Evolutionary conservation across 2,797 vertebrate genomes (phyloP).

Genomic region (Gobio occitaniae): DNA sequence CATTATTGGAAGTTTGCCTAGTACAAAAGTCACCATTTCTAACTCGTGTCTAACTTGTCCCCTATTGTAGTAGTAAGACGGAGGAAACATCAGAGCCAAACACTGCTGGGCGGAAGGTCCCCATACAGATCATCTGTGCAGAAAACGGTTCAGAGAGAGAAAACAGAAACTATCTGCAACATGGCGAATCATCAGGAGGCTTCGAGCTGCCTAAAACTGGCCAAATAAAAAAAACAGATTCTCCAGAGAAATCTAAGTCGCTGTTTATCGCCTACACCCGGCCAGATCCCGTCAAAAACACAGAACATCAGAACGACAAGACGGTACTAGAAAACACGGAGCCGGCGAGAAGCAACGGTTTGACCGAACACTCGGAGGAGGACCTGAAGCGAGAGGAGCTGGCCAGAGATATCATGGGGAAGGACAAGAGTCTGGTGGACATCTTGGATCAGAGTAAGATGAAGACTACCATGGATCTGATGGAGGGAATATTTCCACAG

Average conservation of each 20-base stretch:
- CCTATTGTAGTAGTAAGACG: constrained; percentile 64
- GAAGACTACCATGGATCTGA: constrained; percentile 89
- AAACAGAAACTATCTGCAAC: constrained; percentile 75
- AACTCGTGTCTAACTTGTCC: background rate
- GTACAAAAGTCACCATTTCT: background rate
- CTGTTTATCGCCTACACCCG: constrained; percentile 82
- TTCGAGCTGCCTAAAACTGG: constrained; percentile 65
- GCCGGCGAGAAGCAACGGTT: background rate
- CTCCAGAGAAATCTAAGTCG: constrained; percentile 79
- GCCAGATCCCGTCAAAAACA: constrained; percentile 45
- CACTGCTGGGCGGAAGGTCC: constrained; percentile 83
- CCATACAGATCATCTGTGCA: constrained; percentile 84
- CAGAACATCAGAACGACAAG: background rate
- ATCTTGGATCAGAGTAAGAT: constrained; percentile 85
- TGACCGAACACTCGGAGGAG: constrained; percentile 70
- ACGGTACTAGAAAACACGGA: background rate
- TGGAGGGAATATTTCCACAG: constrained; percentile 89
- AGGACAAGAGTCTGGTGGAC: constrained; percentile 85
- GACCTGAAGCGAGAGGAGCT: constrained; percentile 92
- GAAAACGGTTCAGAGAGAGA: constrained; percentile 82
- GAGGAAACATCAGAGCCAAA: constrained; percentile 77
- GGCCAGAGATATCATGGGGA: constrained; percentile 85
- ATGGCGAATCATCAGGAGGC: constrained; percentile 65
- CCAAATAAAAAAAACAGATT: constrained; percentile 76
- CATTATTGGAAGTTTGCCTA: background rate